Evolutionary conservation across 1,140 invertebrate species (phyloP).

Genomic region (Saccostrea glomerata): DNA sequence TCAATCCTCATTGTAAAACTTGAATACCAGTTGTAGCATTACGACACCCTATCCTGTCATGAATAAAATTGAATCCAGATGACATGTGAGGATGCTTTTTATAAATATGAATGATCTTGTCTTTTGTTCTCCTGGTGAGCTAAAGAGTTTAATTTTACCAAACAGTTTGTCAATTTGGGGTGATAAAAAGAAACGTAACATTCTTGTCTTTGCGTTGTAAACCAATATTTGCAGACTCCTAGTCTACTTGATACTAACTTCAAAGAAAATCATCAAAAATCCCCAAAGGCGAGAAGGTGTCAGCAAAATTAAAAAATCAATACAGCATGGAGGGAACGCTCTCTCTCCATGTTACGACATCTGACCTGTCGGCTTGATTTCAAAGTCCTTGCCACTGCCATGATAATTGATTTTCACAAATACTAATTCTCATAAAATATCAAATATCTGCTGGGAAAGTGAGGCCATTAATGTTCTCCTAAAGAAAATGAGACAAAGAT

Average conservation of each 20-base stretch:
- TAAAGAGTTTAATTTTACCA: too few relatives aligned
- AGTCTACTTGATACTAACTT: background rate
- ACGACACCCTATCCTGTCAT: too few relatives aligned
- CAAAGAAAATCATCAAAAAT: background rate
- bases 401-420: background rate
- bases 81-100: too few relatives aligned
- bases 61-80: too few relatives aligned
- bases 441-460: background rate
- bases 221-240: background rate
- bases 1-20: too few relatives aligned
- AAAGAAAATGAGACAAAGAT: too few relatives aligned
- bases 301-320: background rate
- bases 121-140: too few relatives aligned
- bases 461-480: too few relatives aligned
- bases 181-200: too few relatives aligned
- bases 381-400: background rate
- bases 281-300: background rate
- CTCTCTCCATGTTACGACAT: background rate
- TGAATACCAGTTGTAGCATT: too few relatives aligned
- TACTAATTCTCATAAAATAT: background rate
- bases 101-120: too few relatives aligned
- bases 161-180: too few relatives aligned
- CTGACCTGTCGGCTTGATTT: background rate
- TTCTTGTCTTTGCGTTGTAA: background rate
- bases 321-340: background rate